phyloP scores from a whole-genome alignment of 2,888 invertebrate species.

The Lasioglossum vierecki region DNA sequence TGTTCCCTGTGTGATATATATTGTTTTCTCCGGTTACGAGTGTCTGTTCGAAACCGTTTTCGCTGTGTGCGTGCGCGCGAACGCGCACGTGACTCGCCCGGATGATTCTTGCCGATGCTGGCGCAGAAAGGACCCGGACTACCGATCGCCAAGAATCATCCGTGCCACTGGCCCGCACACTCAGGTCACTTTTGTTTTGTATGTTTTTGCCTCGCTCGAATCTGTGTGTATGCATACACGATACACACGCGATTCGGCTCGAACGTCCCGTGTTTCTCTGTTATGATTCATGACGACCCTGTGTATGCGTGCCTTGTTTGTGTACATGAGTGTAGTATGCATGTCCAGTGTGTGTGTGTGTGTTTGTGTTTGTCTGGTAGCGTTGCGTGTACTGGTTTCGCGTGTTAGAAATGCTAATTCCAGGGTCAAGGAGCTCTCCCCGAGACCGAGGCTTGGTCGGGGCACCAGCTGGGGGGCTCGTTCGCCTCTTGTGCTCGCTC shows the following conservation, averaged over 20 bases:
- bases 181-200: not conserved
- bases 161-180: constrained; percentile 3
- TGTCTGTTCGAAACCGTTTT: not conserved
- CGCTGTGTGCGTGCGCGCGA: not conserved
- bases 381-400: constrained; percentile 27
- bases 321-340: not conserved
- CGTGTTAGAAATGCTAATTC: constrained; percentile 57
- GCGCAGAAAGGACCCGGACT: not conserved
- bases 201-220: not conserved
- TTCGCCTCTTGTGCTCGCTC: constrained; percentile 25
- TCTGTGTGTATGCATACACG: not conserved
- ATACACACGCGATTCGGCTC: constrained; percentile 19
- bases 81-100: not conserved
- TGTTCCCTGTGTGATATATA: constrained; percentile 37
- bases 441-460: constrained; percentile 21
- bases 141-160: constrained; percentile 1
- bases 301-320: constrained; percentile 1
- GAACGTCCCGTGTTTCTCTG: constrained; percentile 37
- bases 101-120: constrained; percentile 4
- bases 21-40: not conserved
- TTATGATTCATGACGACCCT: constrained; percentile 41
- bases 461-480: constrained; percentile 65
- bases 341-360: not conserved
- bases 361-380: not conserved
- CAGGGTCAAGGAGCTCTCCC: constrained; percentile 50